Evolutionary conservation across 1,140 invertebrate species (phyloP), one percentile per base, ranked within the genome.

Genomic region (Caenorhabditis remanei): DNA sequence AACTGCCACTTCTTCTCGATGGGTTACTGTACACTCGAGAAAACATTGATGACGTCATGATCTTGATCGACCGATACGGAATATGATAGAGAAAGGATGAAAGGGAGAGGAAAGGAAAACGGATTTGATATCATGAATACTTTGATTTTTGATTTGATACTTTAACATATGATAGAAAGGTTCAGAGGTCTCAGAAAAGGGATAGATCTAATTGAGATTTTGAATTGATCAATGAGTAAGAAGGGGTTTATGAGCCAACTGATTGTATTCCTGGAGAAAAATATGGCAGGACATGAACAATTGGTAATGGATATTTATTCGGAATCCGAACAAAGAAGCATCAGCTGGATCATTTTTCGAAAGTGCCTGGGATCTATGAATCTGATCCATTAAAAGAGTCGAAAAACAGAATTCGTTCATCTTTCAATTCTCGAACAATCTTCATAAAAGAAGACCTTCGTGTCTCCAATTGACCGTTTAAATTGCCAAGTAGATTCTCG

Each of bases 61-160:
- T 79, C 46, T 48, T 50, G 5, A 79, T 8, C n/a, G 61, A 63
- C 19, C 19, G 21, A 63, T 8, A 63, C 11, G 13, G 24, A 24
- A 9, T 11, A 21, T 21, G 8, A 16, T 19, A 16, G 14, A 16
- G 19, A 58, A 9, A 16, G n/a, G 21, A 21, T n/a, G 56, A 58
- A 9, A 58, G 56, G 21, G 56, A 58, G 56, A 75, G 63, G 61
- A 79, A 21, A 19, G 14, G 11, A 48, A 50, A 32, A 79, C 2
- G 71, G 24, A 11, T 24, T n/a, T n/a, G n/a, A n/a, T n/a, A n/a
- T n/a, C n/a, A n/a, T 53, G 43, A n/a, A 50, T 50, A 79, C 71
- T 79, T 79, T 79, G 71, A 79, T 79, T 79, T 79, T 79, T 79
- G 71, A 79, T 50, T 79, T n/a, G 13, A 53, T 11, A 32, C 32